Percentiles rank a stretch among this genome's conserved stretches.
Conservation (phyloP, 1,140 invertebrate species). For the Wiebesia pumilae region DNA sequence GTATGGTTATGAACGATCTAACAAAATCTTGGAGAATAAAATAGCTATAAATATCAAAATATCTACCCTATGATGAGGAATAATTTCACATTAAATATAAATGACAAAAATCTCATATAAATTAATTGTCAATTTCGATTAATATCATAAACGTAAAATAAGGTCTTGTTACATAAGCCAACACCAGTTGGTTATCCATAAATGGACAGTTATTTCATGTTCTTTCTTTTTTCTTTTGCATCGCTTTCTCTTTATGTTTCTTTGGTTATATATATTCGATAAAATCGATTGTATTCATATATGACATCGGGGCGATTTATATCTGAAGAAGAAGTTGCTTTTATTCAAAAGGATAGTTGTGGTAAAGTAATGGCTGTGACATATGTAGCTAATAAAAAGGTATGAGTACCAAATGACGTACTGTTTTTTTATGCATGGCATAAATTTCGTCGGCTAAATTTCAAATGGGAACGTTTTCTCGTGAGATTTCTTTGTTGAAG, state of each 20-base stretch:
- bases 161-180: background rate
- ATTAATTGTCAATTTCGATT: background rate
- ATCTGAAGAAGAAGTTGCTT: conserved; percentile 17
- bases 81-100: too few species aligned
- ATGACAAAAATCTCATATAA: too few species aligned
- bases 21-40: too few species aligned
- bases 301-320: conserved; percentile 8
- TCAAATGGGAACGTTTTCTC: background rate
- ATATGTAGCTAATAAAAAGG: conserved; percentile 23
- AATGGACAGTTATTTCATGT: background rate
- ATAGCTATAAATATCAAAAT: too few species aligned
- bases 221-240: background rate
- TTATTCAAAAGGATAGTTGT: conserved; percentile 10
- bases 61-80: too few species aligned
- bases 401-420: background rate
- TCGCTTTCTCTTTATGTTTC: background rate
- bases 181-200: conserved; percentile 15
- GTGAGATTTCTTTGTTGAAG: background rate
- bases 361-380: conserved; percentile 2
- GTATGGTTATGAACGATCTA: too few species aligned
- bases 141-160: conserved; percentile 28
- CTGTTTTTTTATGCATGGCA: background rate
- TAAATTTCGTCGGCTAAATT: background rate
- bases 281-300: conserved; percentile 41
- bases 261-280: background rate